Percentiles rank a stretch among this genome's conserved stretches.
phyloP scores from a whole-genome alignment of 2,888 invertebrate species.

The Cheilosia soror region DNA sequence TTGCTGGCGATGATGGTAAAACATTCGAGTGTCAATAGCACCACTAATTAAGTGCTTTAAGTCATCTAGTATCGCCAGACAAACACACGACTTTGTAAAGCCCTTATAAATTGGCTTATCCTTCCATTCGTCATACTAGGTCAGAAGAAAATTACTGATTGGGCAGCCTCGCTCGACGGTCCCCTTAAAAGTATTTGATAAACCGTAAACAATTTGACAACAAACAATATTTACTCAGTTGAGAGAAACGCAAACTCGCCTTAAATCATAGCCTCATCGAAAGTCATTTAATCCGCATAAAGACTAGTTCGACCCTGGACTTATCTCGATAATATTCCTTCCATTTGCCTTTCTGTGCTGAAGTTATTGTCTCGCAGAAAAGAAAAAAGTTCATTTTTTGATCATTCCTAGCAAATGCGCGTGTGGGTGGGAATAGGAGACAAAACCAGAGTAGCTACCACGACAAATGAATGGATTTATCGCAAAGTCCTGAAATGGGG shows the following conservation, averaged over 20 bases:
- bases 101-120: background rate
- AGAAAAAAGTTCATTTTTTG: conserved; percentile 15
- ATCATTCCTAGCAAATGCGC: conserved; percentile 6
- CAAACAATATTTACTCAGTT: conserved; percentile 8
- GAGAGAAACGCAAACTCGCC: background rate
- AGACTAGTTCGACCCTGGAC: conserved; percentile 18
- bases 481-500: conserved; percentile 30
- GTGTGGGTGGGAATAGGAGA: background rate
- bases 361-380: background rate
- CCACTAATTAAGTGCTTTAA: conserved; percentile 25
- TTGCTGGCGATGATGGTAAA: background rate
- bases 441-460: conserved; percentile 31
- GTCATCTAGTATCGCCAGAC: conserved; percentile 16
- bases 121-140: background rate
- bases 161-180: background rate
- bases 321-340: conserved; percentile 7
- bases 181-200: conserved; percentile 6
- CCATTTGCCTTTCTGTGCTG: background rate
- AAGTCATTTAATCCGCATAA: conserved; percentile 29
- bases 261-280: conserved; percentile 12
- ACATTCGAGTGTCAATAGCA: conserved; percentile 3
- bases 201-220: background rate
- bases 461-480: conserved; percentile 49
- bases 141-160: background rate
- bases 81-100: background rate